Conservation (phyloP, 2,113 vertebrate genomes). For the Sakesphorus luctuosus region DNA sequence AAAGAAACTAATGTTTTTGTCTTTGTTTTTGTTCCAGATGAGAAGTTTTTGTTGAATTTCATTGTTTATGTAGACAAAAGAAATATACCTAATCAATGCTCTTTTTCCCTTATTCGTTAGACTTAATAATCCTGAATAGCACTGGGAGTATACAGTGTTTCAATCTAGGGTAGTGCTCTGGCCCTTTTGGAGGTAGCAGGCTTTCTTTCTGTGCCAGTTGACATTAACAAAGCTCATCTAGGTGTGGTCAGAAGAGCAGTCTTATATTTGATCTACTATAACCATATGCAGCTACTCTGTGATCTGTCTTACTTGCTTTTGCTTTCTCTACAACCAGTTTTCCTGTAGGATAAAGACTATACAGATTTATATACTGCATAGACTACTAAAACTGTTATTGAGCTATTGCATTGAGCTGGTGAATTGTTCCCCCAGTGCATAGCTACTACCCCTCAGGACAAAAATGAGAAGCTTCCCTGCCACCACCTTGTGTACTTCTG, state of each 20-base stretch:
- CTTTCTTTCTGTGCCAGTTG: neutral
- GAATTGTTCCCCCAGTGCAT: neutral
- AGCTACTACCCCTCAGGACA: neutral
- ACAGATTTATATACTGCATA: neutral
- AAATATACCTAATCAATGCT: neutral
- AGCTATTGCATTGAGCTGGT: neutral
- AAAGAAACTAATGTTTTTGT: neutral
- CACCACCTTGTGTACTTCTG: neutral
- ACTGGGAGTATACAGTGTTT: neutral
- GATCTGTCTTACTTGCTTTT: neutral
- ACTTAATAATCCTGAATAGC: neutral
- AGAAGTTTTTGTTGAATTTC: neutral
- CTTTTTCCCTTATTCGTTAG: neutral
- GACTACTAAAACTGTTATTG: neutral
- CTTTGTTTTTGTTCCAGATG: neutral
- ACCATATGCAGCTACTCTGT: neutral
- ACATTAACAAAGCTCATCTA: accelerated
- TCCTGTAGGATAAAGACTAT: neutral
- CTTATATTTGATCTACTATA: neutral
- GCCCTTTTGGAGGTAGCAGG: neutral
- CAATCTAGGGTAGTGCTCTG: neutral
- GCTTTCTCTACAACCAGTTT: neutral
- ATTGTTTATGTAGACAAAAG: neutral
- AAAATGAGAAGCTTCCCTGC: neutral
- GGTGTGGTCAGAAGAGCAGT: neutral